A percentile compares a stretch with the other conserved stretches of the same genome.
Evolutionary conservation across 2,888 invertebrate species (phyloP).

Genomic region (Pheosia gnoma): DNA sequence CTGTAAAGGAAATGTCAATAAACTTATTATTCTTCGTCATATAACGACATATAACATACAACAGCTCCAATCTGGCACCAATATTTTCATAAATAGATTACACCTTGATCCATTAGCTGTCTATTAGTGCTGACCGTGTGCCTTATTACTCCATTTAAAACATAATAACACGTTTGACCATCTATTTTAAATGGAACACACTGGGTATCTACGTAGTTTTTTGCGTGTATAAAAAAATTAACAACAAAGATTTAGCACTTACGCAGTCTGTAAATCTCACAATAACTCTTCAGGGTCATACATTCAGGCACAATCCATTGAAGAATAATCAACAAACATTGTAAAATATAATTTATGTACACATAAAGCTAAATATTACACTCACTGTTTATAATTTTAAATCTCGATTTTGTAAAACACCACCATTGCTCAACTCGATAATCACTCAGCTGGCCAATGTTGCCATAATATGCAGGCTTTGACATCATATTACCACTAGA

Average conservation of each 20-base stretch:
- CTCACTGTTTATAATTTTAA: constrained; percentile 35
- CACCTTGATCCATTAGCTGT: background rate
- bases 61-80: constrained; percentile 20
- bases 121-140: background rate
- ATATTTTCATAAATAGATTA: background rate
- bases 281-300: constrained; percentile 39
- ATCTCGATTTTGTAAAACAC: constrained; percentile 61
- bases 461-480: too few relatives aligned
- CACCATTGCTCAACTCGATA: constrained; percentile 68
- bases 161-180: background rate
- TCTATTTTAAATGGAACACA: constrained; percentile 45
- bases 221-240: constrained; percentile 59
- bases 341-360: constrained; percentile 22
- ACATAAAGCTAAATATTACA: constrained; percentile 23
- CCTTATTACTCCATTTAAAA: background rate
- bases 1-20: too few relatives aligned
- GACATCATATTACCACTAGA: too few relatives aligned
- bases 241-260: constrained; percentile 78
- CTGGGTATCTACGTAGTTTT: constrained; percentile 39
- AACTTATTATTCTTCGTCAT: too few relatives aligned
- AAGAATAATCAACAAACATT: constrained; percentile 17
- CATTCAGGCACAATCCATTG: constrained; percentile 25
- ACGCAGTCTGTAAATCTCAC: constrained; percentile 59
- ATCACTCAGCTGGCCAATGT: constrained; percentile 38
- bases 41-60: background rate